A percentile compares a stretch with the other conserved stretches of the same genome.
Evolutionary conservation across 2,113 vertebrate genomes (phyloP).

Genomic region (Poeciliopsis occidentalis): DNA sequence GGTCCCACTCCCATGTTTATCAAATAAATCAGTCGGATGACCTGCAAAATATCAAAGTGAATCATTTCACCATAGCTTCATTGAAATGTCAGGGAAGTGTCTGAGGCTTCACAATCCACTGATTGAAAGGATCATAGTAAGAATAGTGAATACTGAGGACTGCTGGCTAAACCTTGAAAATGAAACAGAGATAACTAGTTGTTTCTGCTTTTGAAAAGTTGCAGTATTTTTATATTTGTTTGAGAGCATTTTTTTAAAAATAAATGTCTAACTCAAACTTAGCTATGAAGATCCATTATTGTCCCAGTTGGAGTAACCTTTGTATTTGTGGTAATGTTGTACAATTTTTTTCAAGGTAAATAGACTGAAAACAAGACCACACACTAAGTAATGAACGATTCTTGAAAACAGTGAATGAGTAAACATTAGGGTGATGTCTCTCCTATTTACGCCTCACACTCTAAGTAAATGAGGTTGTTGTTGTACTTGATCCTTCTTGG

Average conservation of each 20-base stretch:
- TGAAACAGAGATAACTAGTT: too few species aligned
- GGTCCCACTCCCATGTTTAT: not conserved
- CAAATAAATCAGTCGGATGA: slow-evolving; percentile 17
- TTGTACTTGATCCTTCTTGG: slow-evolving; percentile 19
- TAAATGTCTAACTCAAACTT: not conserved
- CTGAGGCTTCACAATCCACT: slow-evolving; percentile 2
- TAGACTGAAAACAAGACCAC: not conserved
- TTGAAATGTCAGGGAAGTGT: slow-evolving; percentile 16
- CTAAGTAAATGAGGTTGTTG: slow-evolving; percentile 23
- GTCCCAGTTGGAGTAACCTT: too few species aligned
- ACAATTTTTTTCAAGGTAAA: too few species aligned
- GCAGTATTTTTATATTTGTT: not conserved
- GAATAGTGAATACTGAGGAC: slow-evolving; percentile 5
- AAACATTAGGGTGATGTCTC: not conserved
- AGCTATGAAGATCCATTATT: not conserved
- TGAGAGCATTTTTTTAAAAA: not conserved
- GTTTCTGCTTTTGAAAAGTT: too few species aligned
- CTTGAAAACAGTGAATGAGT: not conserved
- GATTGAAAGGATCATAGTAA: not conserved
- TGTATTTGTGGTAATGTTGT: too few species aligned
- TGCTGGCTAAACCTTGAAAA: not conserved
- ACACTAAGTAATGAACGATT: not conserved
- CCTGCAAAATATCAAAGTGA: slow-evolving; percentile 35
- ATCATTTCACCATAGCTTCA: slow-evolving; percentile 7
- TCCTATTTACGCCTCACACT: not conserved